phyloP scores from a whole-genome alignment of 2,797 vertebrate species.

The Ctenopoma multispine region DNA sequence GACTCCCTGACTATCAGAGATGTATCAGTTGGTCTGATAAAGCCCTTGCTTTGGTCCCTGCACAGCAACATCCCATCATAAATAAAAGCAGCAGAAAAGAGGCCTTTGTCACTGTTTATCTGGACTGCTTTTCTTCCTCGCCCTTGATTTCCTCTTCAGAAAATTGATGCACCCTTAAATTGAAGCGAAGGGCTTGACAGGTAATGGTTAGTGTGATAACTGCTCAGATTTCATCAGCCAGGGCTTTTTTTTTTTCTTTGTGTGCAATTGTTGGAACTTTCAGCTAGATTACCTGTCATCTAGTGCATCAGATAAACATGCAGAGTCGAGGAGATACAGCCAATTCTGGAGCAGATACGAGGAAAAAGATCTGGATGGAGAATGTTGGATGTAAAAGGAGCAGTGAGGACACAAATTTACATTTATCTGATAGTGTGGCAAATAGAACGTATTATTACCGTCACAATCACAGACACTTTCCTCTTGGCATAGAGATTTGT shows the following conservation, averaged over 20 bases:
- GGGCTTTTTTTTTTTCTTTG: conserved; percentile 82
- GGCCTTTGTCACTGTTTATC: conserved; percentile 99
- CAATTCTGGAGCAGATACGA: conserved; percentile 86
- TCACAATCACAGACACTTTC: conserved; percentile 57
- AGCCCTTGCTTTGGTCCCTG: conserved; percentile 90
- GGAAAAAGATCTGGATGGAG: conserved; percentile 87
- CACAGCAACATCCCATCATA: conserved; percentile 98
- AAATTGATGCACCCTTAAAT: conserved; percentile 99
- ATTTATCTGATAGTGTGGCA: conserved; percentile 90
- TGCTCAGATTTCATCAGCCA: conserved; percentile 99
- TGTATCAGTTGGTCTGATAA: conserved; percentile 98
- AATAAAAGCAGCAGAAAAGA: conserved; percentile 93
- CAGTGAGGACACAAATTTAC: conserved; percentile 77
- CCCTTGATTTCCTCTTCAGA: conserved; percentile 99
- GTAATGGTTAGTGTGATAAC: conserved; percentile 99
- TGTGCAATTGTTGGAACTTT: conserved; percentile 99
- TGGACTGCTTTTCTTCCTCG: conserved; percentile 97
- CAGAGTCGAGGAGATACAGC: conserved; percentile 83
- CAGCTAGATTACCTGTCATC: conserved; percentile 98
- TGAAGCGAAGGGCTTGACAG: conserved; percentile 99
- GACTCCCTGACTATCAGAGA: conserved; percentile 94
- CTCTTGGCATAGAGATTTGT: conserved; percentile 52
- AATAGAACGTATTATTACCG: conserved; percentile 72
- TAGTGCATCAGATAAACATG: conserved; percentile 98
- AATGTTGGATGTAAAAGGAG: conserved; percentile 70